Evolutionary conservation across 2,113 vertebrate genomes (phyloP).

Genomic region (Mobula birostris): DNA sequence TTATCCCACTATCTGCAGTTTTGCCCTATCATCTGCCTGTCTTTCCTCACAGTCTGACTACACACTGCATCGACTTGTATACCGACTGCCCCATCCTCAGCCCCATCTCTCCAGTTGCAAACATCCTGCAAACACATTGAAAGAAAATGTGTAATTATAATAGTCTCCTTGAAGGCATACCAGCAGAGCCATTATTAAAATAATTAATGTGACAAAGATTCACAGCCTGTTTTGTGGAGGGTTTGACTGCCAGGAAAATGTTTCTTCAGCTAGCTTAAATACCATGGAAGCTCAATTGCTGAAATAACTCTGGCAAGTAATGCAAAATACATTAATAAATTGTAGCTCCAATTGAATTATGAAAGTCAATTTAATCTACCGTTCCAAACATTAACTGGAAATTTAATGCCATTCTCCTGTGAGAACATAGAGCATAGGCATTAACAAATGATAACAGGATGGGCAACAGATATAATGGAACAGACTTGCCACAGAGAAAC

Average conservation of each 20-base stretch:
- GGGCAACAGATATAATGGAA: background rate
- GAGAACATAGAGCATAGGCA: background rate
- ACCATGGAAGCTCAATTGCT: background rate
- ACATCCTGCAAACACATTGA: too few relatives aligned
- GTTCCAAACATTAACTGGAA: background rate
- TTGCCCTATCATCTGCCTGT: too few relatives aligned
- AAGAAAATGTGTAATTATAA: background rate
- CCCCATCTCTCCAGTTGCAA: too few relatives aligned
- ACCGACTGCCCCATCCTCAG: too few relatives aligned
- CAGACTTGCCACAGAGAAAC: background rate
- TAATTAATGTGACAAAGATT: background rate
- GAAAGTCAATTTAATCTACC: background rate
- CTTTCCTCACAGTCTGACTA: too few relatives aligned
- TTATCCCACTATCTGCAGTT: too few relatives aligned
- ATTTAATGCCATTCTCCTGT: background rate
- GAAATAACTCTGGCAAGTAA: too few relatives aligned
- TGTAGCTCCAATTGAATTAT: background rate
- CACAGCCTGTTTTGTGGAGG: background rate
- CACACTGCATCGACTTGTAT: too few relatives aligned
- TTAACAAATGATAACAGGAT: background rate
- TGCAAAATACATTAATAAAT: too few relatives aligned
- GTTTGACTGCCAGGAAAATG: background rate
- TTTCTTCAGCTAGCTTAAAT: background rate
- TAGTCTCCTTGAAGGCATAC: background rate
- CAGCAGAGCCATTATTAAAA: background rate